Evolutionary conservation across 2,888 invertebrate species (phyloP).

Genomic region (Tetramorium bicarinatum): DNA sequence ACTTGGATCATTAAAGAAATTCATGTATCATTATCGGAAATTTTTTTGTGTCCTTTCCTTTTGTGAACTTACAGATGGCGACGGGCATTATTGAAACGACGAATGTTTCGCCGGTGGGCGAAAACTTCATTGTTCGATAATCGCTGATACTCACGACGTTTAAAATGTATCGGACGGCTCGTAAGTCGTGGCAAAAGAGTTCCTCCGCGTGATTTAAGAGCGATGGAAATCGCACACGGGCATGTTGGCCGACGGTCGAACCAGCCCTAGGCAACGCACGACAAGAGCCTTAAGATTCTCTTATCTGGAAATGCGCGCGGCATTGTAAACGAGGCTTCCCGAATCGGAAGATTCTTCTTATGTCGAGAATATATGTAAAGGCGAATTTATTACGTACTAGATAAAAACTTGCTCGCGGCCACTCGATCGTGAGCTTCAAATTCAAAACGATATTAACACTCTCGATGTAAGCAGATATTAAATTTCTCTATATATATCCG

Average conservation of each 20-base stretch:
- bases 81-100: constrained; percentile 7
- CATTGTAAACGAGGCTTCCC: constrained; percentile 62
- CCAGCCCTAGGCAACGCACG: constrained; percentile 56
- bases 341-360: constrained; percentile 12
- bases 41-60: constrained; percentile 1
- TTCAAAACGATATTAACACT: background rate
- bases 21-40: background rate
- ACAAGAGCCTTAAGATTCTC: constrained; percentile 62
- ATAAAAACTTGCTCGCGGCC: constrained; percentile 33
- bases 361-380: constrained; percentile 4
- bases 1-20: background rate
- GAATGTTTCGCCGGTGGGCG: background rate
- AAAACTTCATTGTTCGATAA: constrained; percentile 33
- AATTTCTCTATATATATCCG: background rate
- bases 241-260: constrained; percentile 60
- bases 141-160: constrained; percentile 33
- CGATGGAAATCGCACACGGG: constrained; percentile 7
- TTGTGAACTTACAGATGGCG: constrained; percentile 7
- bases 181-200: constrained; percentile 17
- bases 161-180: constrained; percentile 13
- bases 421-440: background rate
- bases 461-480: background rate
- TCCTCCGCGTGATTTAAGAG: constrained; percentile 42
- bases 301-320: constrained; percentile 62
- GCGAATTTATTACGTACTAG: constrained; percentile 9